Base-by-base conservation (phyloP, 2,797 vertebrate species). In the Phyllotis vaccarum region DNA sequence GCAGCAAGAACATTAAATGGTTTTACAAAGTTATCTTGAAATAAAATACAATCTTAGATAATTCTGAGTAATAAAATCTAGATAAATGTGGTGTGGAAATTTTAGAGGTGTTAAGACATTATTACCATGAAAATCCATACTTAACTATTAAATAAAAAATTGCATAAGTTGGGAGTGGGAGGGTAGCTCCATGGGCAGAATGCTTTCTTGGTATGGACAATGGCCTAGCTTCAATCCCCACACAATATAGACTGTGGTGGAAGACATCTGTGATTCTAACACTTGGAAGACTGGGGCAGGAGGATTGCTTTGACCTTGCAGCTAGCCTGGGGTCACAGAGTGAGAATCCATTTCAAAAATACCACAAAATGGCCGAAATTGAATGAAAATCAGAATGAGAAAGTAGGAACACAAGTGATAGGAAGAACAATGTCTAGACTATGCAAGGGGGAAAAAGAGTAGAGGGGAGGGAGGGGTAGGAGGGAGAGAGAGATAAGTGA, bases 111-210 rank as follows among this genome's bases (percentile, higher is more conserved):
- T 62, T 46, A 80, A 86, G 19, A 40, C 43, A 75, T 70, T 17
- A 94, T 66, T 66, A 10, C 29, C 3, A 90, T 2, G 21, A 66
- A 93, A 96, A 62, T 88, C 6, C 75, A 40, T 3, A 82, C 10
- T 7, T 78, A 90, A 86, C 54, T 80, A 19, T 66, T 21, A 93
- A 86, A 62, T 27, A 91, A 88, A 94, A 80, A 43, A 27, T 72
- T 37, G 9, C 56, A 93, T 62, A 94, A 87, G 72, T 37, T 43
- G 37, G 70, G 37, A 72, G 1, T 72, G 6, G 14, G 66, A 68
- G n/a, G 13, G 14, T n/a, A 68, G 66, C 66, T n/a, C 31, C 13
- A 2, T 68, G 2, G 31, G 17, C 5, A n/a, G 66, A 68, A n/a
- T n/a, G 31, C 31, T 66, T 66, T 31, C 27, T 13, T 66, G 29